Evolutionary conservation across 2,113 vertebrate species (phyloP), one percentile per base, ranked within the genome.

Genomic region (Epinephelus lanceolatus): DNA sequence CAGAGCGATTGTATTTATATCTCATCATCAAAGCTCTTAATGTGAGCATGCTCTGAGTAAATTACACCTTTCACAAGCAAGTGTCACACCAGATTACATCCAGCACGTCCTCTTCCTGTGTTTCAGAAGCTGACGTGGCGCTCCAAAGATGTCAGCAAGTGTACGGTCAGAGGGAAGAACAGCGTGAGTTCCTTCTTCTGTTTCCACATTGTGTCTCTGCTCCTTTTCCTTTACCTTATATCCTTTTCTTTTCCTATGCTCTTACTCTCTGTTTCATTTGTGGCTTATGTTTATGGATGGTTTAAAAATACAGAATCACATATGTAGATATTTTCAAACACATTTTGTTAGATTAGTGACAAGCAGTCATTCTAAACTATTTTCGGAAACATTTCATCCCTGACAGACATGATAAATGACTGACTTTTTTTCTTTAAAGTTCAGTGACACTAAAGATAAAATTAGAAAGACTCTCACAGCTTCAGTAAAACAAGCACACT

Each of bases 121-220:
- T 89, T 92, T 15, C 93, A 96, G 95, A 94, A 89, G 53, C 73
- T 96, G 83, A 95, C 92, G 6, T 96, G 95, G 95, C 91, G 83
- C 37, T 94, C 95, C n/a, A 88, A 81, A 66, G 95, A 96, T 4
- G 89, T 96, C 66, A 89, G 90, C 81, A 95, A 94, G 84, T 96
- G 95, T 12, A 88, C 91, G 0, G 92, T 96, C 37, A 68, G 95
- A 57, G 95, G 95, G 8, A 96, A 94, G 76, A 95, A 95, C 86
- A 94, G 92, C 57, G 95, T 96, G 76, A 95, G 94, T 92, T 59
- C 68, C 27, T 56, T 42, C 11, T 17, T 17, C 18, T 17, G 21
- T 2, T 14, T 17, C 13, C 13, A 12, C 13, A 11, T 40, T 23
- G 4, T 19, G 18, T 27, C 15, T 6, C 42, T 51, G 15, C 10